phyloP scores from a whole-genome alignment of 2,113 vertebrate species.

The Mastomys natalensis region DNA sequence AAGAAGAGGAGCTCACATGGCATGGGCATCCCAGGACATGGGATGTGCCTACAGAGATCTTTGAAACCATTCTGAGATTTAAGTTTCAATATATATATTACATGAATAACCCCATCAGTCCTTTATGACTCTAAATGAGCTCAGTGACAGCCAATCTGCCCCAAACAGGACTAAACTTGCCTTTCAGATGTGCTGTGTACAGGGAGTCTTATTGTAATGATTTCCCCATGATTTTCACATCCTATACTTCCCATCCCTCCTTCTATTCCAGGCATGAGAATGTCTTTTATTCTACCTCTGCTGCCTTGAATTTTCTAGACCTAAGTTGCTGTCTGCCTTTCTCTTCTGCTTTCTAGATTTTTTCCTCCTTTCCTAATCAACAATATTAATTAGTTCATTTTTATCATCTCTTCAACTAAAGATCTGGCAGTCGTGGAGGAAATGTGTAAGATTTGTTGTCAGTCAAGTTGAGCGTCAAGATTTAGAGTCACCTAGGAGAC shows the following conservation, averaged over 20 bases:
- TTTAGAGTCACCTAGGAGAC: background rate
- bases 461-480: too few relatives aligned
- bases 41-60: background rate
- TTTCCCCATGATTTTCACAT: background rate
- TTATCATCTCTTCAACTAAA: background rate
- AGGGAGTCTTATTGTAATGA: background rate
- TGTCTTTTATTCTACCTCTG: background rate
- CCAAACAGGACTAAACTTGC: background rate
- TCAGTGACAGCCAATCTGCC: background rate
- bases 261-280: background rate
- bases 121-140: background rate
- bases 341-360: background rate
- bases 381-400: background rate
- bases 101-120: background rate
- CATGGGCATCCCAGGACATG: background rate
- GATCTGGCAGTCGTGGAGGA: background rate
- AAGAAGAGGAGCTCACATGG: background rate
- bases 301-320: background rate
- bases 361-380: background rate
- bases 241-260: background rate
- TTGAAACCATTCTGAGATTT: conserved; percentile 7
- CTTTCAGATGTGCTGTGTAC: background rate
- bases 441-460: background rate
- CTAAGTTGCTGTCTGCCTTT: background rate
- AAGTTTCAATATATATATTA: background rate